Evolutionary conservation across 2,888 invertebrate genomes (phyloP), one percentile per base, ranked within the genome.

Genomic region (Epirrhoe tristata): DNA sequence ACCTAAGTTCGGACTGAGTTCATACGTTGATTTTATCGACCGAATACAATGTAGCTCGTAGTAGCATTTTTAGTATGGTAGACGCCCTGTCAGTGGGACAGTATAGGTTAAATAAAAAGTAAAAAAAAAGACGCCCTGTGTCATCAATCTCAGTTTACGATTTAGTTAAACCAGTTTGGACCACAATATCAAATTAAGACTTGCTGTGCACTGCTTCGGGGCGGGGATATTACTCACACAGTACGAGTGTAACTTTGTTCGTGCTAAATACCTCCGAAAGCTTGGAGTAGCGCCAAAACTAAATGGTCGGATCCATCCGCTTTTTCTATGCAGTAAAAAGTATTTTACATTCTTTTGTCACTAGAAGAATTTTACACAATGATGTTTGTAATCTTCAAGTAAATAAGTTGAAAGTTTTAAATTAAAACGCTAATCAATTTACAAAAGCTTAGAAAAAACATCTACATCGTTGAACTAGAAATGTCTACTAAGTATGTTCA

Each of bases 161-260:
- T 55, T 2, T 6, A 55, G 24, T 43, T 56, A 43, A 17, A 43
- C 39, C 12, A 56, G 8, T 12, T 54, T 54, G 8, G 14, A n/a
- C 54, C 54, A 54, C 43, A 43, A 56, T 34, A 58, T 51, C 48
- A 54, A 53, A 60, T 60, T 58, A 53, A 61, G 54, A 12, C 6
- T 43, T 60, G 14, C 14, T 50, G 17, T 50, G 48, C 34, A 12
- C 14, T 10, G 51, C 51, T 58, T 36, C 34, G 39, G 6, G 36
- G 39, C 34, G 39, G 6, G 36, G 39, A 34, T 6, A 34, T 34
- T 32, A 39, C 39, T 39, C 39, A 57, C n/a, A 58, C 36, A 6
- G 52, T 8, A 39, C 34, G 12, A 6, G 31, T 0, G 10, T 31
- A 48, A 31, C 10, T 39, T 10, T 58, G 14, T 32, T 24, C 24